Conservation (phyloP, 2,113 vertebrate genomes). For the Ciconia boyciana region DNA sequence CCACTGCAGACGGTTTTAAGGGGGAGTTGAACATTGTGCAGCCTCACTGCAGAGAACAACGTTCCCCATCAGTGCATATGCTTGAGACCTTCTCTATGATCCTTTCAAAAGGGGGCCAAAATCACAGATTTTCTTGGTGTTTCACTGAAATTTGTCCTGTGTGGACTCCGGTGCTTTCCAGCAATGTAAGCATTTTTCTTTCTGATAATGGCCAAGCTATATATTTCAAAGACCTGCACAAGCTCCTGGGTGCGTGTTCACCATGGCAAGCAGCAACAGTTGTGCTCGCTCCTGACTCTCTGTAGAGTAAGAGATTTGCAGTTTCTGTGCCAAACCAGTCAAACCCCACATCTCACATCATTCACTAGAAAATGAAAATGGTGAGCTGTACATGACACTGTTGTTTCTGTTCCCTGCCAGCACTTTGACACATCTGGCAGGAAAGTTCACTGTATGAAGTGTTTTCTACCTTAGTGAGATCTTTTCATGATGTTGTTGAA, state of each 20-base stretch:
- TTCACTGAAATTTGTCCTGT: not conserved
- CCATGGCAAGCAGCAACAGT: not conserved
- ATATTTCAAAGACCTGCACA: not conserved
- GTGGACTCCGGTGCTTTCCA: not conserved
- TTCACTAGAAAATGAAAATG: not conserved
- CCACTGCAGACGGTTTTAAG: not conserved
- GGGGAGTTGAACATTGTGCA: not conserved
- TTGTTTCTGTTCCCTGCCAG: constrained; percentile 46
- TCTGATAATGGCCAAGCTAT: not conserved
- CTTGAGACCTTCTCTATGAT: not conserved
- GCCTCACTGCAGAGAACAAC: not conserved
- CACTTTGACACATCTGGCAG: constrained; percentile 72
- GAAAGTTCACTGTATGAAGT: not conserved
- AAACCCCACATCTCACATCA: not conserved
- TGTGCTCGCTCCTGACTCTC: not conserved
- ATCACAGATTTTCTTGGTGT: not conserved
- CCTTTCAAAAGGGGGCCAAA: not conserved
- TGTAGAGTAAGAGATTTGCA: not conserved
- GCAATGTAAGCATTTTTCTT: not conserved
- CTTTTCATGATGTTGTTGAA: not conserved
- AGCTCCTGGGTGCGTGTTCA: not conserved
- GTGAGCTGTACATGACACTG: not conserved
- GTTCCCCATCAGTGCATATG: not conserved
- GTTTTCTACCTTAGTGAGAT: not conserved
- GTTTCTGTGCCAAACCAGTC: not conserved